Evolutionary conservation across 2,888 invertebrate species (phyloP).

Genomic region (Callyntrura sp.): DNA sequence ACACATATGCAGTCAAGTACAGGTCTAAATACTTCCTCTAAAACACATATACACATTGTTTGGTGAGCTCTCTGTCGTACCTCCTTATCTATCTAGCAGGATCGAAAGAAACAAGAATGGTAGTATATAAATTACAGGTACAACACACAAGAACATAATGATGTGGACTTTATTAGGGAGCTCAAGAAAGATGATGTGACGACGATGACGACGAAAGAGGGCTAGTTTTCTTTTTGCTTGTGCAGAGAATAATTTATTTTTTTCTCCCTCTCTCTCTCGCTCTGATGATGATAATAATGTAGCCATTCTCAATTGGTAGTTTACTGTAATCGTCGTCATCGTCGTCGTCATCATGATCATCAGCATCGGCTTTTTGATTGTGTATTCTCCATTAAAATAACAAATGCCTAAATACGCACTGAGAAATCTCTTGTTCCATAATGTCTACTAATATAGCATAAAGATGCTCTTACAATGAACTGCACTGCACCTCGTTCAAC

Average conservation of each 20-base stretch:
- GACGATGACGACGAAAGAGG: conserved; percentile 62
- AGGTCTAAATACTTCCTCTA: background rate
- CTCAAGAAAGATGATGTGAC: conserved; percentile 66
- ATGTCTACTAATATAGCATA: conserved; percentile 10
- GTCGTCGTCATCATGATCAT: conserved; percentile 29
- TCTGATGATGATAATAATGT: conserved; percentile 35
- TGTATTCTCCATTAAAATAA: conserved; percentile 66
- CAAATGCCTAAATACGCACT: conserved; percentile 57
- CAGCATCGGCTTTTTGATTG: conserved; percentile 60
- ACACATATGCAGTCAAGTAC: background rate
- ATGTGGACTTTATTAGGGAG: conserved; percentile 71
- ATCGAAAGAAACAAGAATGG: conserved; percentile 10
- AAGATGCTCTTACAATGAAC: background rate
- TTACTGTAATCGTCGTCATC: conserved; percentile 27
- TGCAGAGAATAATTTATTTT: conserved; percentile 67
- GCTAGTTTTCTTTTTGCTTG: conserved; percentile 67
- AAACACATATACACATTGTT: background rate
- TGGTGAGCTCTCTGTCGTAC: background rate
- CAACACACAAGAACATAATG: conserved; percentile 45
- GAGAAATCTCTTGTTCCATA: conserved; percentile 56
- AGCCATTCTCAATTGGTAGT: conserved; percentile 13
- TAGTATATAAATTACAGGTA: conserved; percentile 61
- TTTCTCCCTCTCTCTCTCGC: too few species aligned
- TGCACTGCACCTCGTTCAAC: conserved; percentile 36
- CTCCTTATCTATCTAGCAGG: conserved; percentile 23